Evolutionary conservation across 2,113 vertebrate genomes (phyloP), one percentile per base, ranked within the genome.

Genomic region (Strigops habroptila): DNA sequence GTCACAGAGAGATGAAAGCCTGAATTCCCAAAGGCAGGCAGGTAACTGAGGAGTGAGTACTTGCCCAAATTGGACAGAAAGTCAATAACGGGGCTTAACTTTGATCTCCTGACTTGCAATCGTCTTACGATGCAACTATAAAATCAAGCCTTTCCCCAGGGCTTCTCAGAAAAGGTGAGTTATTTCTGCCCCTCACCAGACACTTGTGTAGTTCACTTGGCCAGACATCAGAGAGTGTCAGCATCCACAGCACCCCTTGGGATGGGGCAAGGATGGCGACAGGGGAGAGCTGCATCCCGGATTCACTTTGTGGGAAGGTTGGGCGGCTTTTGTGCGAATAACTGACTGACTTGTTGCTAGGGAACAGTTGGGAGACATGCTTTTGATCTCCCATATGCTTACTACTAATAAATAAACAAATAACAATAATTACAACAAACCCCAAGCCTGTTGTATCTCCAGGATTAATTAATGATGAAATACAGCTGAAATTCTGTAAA

Each of bases 381-480:
- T 96, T 96, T 96, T 97, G 97, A 97, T 97, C 96, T 97, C 96
- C 94, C 95, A 97, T 94, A 95, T 88, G 95, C 81, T 96, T 96
- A 97, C 92, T 92, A 96, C 97, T 98, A 98, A 97, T 96, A 98
- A 97, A 98, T 97, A 98, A 98, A 97, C 96, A 98, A 97, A 98
- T 97, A 97, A 94, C 97, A 97, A 97, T 98, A 97, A 98, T 98
- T 97, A 98, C 96, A 96, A 97, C 92, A 95, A 97, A 97, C 97
- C 96, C 97, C 96, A 96, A 98, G 97, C 97, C 97, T 97, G 96
- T 96, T 97, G 96, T 97, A 97, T 94, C 94, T 96, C 93, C 84
- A 94, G 95, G 96, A 98, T 97, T 98, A 98, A 98, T 97, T 98
- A 98, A 98, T 94, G 96, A 97, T 97, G 95, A 98, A 98, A 97